These are phyloP conservation scores for Arbacia lixula DNA, from an alignment of 53 echinoderm and acorn worm species.

Conservation along the genomic window DNA sequence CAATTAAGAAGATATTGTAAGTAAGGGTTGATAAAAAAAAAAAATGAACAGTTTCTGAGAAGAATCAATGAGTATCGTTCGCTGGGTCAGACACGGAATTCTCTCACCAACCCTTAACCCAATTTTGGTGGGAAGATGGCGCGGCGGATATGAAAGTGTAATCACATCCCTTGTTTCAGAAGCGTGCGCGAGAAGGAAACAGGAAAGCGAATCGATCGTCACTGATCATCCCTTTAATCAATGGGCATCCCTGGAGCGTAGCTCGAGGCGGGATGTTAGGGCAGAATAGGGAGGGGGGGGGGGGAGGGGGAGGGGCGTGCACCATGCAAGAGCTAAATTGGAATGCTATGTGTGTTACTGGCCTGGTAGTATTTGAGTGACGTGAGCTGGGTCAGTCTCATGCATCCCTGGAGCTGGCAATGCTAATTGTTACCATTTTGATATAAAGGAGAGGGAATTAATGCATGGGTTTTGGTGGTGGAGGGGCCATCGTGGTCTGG, in stretches of 20 bases:
- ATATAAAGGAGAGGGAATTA: too few species aligned
- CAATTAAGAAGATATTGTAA: too few species aligned
- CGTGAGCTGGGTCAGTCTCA: too few species aligned
- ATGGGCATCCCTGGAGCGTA: not conserved
- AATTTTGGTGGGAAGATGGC: not conserved
- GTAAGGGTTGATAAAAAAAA: too few species aligned
- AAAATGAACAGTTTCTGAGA: not conserved
- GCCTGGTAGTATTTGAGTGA: too few species aligned
- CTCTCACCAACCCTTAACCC: not conserved
- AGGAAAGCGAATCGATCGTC: not conserved
- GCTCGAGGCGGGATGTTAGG: not conserved
- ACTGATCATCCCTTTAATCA: slow-evolving; percentile 7
- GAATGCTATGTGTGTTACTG: too few species aligned
- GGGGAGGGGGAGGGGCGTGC: not conserved
- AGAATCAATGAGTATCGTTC: not conserved
- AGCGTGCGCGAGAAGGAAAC: not conserved
- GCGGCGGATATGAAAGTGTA: not conserved
- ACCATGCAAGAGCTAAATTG: slow-evolving; percentile 6
- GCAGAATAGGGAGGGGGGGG: not conserved
- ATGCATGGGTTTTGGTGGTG: too few species aligned
- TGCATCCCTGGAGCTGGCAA: too few species aligned
- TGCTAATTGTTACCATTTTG: too few species aligned
- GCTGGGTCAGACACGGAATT: not conserved
- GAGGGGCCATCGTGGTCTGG: too few species aligned
- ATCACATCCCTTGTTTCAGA: not conserved